Percentiles rank a stretch among this genome's conserved stretches.
These are phyloP conservation scores for Dryomyza anilis DNA, from an alignment of 2,888 invertebrate genomes.

Conservation along the genomic window DNA sequence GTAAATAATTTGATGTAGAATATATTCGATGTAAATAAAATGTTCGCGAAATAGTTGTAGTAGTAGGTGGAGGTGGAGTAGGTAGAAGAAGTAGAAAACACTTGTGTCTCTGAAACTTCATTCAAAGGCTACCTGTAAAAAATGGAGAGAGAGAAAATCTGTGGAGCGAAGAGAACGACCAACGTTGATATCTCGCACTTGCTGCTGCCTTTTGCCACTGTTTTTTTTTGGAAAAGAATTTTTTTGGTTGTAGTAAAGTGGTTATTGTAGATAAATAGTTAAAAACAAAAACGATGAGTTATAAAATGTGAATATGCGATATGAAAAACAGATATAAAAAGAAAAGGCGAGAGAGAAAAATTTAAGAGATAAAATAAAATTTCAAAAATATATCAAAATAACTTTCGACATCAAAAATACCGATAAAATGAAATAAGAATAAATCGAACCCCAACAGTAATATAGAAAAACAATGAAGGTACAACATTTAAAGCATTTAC, in stretches of 20 bases:
- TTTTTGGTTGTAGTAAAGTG: slow-evolving; percentile 8
- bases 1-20: slow-evolving; percentile 18
- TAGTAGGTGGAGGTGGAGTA: neutral
- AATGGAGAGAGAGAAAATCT: slow-evolving; percentile 30
- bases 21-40: slow-evolving; percentile 18
- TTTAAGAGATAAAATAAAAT: neutral
- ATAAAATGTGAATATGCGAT: neutral
- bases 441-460: neutral
- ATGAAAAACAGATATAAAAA: neutral
- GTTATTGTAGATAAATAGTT: slow-evolving; percentile 13
- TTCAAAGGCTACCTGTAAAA: slow-evolving; percentile 29
- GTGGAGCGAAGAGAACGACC: slow-evolving; percentile 37
- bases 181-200: slow-evolving; percentile 41
- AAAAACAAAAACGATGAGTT: neutral
- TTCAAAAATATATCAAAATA: neutral
- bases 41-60: neutral
- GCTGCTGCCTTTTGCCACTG: slow-evolving; percentile 33
- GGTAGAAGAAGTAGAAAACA: neutral
- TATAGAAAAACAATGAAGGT: neutral
- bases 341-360: neutral
- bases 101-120: slow-evolving; percentile 4
- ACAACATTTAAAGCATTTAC: neutral
- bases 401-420: neutral
- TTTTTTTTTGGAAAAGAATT: slow-evolving; percentile 23
- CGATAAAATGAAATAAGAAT: neutral